These are phyloP conservation scores for Phylloscopus trochilus DNA, from an alignment of 2,113 vertebrate species.

Conservation along the genomic window DNA sequence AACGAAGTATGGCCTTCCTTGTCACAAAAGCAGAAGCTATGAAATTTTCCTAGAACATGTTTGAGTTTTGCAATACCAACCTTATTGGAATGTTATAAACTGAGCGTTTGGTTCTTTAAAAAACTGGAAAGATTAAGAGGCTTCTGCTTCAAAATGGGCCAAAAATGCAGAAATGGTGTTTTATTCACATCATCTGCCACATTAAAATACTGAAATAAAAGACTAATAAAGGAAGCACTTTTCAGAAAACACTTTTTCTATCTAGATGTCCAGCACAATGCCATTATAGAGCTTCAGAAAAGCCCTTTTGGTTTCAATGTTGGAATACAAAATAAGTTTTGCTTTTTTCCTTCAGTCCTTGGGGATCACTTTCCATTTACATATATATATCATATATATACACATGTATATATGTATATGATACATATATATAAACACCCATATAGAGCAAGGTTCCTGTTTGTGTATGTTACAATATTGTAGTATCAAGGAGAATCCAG, in stretches of 20 bases:
- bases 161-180: not conserved
- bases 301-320: slow-evolving; percentile 52
- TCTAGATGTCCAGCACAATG: slow-evolving; percentile 66
- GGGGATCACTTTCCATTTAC: slow-evolving; percentile 63
- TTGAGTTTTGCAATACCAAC: slow-evolving; percentile 29
- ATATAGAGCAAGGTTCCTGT: slow-evolving; percentile 68
- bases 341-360: slow-evolving; percentile 67
- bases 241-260: slow-evolving; percentile 27
- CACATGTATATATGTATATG: not conserved
- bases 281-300: slow-evolving; percentile 63
- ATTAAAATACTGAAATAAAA: slow-evolving; percentile 71
- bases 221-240: slow-evolving; percentile 71
- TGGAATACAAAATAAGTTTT: slow-evolving; percentile 50
- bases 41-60: slow-evolving; percentile 43
- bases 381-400: slow-evolving; percentile 32
- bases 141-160: slow-evolving; percentile 49
- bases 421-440: slow-evolving; percentile 57
- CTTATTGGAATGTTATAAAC: slow-evolving; percentile 66
- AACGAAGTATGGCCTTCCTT: slow-evolving; percentile 30
- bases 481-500: slow-evolving; percentile 73
- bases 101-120: not conserved
- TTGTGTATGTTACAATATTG: slow-evolving; percentile 59
- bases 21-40: slow-evolving; percentile 37
- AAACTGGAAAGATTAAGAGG: slow-evolving; percentile 46
- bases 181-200: slow-evolving; percentile 13